Base-by-base conservation (phyloP, 2,888 invertebrate species). In the Pseudococcus viburni region DNA sequence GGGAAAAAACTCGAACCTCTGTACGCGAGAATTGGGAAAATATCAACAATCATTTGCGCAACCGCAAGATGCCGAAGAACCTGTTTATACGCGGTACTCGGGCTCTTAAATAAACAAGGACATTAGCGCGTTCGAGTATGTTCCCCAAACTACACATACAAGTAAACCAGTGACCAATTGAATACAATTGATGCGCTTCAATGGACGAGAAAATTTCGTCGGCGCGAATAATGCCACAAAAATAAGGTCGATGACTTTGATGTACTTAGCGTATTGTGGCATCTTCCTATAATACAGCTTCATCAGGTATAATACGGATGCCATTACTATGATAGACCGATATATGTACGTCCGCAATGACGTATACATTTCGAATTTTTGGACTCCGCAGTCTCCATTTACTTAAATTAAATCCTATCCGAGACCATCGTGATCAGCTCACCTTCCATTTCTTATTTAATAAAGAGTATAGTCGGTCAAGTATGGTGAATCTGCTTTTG, bases 111-210 rank as follows among this genome's bases (percentile, higher is more conserved):
- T 59, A 59, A 59, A 59, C 59, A 59, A 59, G 59, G 59, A 59
- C 59, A 59, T 59, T 59, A 59, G 17, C 59, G 17, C 59, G 17
- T n/a, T 15, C 59, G 59, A 4, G 5, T n/a, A 59, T 59, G 42
- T 59, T 59, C n/a, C n/a, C 59, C 59, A 59, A 59, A 59, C n/a
- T 59, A 59, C 59, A 59, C n/a, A 59, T 17, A n/a, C 59, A 59
- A 7, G 59, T n/a, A 59, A 59, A 59, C 59, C 59, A 59, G 17
- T 59, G 59, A 59, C 59, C 59, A 59, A 59, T 59, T 59, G 59
- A n/a, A 59, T n/a, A 59, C 59, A 59, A 59, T 59, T 59, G 59
- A 59, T 59, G 59, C 59, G 59, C 59, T 59, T 59, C 59, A 59
- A 59, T 59, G n/a, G 59, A 59, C 59, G 59, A 59, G 59, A 17